These are phyloP conservation scores for Psylliodes chrysocephalus DNA, from an alignment of 2,888 invertebrate genomes.

Conservation along the genomic window DNA sequence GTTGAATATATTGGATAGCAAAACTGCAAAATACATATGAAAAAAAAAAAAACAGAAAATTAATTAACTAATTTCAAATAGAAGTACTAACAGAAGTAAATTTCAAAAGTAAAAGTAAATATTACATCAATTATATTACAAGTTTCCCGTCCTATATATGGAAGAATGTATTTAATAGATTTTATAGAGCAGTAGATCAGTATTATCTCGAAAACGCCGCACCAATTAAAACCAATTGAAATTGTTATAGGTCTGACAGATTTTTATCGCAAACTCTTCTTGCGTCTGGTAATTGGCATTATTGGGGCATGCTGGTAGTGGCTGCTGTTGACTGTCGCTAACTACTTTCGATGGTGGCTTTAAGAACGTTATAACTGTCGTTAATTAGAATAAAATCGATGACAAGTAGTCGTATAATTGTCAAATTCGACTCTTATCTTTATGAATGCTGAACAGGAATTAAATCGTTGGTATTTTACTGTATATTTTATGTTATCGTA, in stretches of 20 bases:
- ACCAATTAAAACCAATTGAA: constrained; percentile 8
- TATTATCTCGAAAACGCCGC: background rate
- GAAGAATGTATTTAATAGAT: no score
- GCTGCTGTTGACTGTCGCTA: background rate
- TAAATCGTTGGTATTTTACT: background rate
- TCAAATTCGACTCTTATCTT: constrained; percentile 16
- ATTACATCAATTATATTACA: no score
- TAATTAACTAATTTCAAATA: no score
- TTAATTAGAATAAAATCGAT: constrained; percentile 23
- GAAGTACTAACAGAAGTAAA: no score
- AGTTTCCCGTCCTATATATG: no score
- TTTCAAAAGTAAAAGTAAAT: no score
- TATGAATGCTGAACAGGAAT: constrained; percentile 1
- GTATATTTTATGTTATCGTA: background rate
- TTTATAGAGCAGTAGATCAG: no score
- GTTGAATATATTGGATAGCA: no score
- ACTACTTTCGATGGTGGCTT: constrained; percentile 14
- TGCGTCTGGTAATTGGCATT: constrained; percentile 2
- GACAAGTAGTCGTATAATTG: constrained; percentile 2
- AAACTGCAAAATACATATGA: no score
- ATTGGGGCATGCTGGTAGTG: constrained; percentile 3
- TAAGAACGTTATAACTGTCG: constrained; percentile 26
- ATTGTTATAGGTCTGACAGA: background rate
- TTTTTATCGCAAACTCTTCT: constrained; percentile 11
- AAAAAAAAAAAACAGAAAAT: no score